Percentiles rank a stretch among this genome's conserved stretches.
These are phyloP conservation scores for Protomyctophum bolini DNA, from an alignment of 2,113 vertebrate genomes.

Conservation along the genomic window DNA sequence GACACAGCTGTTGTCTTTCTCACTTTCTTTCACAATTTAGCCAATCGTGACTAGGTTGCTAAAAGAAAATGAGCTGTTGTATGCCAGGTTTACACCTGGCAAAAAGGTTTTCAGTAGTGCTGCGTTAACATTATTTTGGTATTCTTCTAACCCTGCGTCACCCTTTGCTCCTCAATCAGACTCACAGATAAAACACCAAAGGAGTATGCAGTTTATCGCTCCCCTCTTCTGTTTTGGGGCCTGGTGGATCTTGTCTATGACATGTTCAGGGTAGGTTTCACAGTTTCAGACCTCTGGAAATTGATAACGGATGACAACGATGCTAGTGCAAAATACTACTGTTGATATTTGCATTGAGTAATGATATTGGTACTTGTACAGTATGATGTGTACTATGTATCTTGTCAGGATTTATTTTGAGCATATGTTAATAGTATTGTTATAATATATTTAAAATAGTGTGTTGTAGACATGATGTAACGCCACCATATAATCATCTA, in stretches of 20 bases:
- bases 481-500: neutral
- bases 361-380: neutral
- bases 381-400: neutral
- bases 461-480: no score
- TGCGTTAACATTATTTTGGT: neutral
- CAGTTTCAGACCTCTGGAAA: neutral
- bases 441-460: no score
- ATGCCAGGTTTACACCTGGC: no score
- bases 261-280: constrained; percentile 93
- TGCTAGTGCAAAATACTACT: neutral
- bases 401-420: neutral
- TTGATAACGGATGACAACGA: no score
- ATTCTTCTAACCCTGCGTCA: neutral
- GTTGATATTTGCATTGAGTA: neutral
- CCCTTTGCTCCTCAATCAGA: constrained; percentile 66
- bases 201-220: constrained; percentile 93
- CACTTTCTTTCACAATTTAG: neutral
- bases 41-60: no score
- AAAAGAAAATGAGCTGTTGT: no score
- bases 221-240: constrained; percentile 97
- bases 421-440: no score
- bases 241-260: constrained; percentile 96
- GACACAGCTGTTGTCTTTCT: constrained; percentile 20
- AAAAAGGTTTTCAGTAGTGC: no score
- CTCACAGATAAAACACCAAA: constrained; percentile 91